Base-by-base conservation (phyloP, 1,140 invertebrate genomes). In the Neodiprion fabricii region DNA sequence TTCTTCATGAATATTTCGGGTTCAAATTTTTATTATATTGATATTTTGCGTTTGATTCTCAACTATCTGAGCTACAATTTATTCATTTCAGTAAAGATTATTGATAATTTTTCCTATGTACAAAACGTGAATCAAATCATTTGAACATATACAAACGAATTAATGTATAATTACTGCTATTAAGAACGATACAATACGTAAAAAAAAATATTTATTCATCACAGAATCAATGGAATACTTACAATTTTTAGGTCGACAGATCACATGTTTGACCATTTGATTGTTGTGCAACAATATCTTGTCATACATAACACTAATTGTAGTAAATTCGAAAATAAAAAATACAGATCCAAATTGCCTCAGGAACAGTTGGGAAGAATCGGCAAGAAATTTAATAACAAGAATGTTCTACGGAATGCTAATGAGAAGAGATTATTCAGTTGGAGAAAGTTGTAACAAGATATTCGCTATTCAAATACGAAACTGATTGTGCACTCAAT, bases 171-270 rank as follows among this genome's bases (percentile, higher is more conserved):
- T 68, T 68, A 68, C 11, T 68, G 17, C 17, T 21, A 40, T 21
- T 69, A 69, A 14, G 40, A 11, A 69, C 17, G 23, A 14, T 69
- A 69, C 17, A 65, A 14, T 14, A 69, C 11, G 5, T 69, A 69
- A 21, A 71, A 71, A 71, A 71, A 48, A 40, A 40, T 71, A 71
- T 71, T 71, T 71, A 71, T 71, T 71, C 21, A 71, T 71, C 70
- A 71, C 70, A 71, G 70, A 71, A 50, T 23, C 70, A 40, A 71
- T 49, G 70, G 12, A 71, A 71, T 71, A 71, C 70, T 71, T 71
- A 71, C 28, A 71, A 49, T 50, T 47, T 71, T 23, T 69, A 23
- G 53, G 53, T 11, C 11, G 9, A 9, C 53, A 61, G 53, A 14
- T 61, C 53, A 40, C 28, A 40, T 14, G n/a, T 61, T 61, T 61